phyloP scores from a whole-genome alignment of 2,888 invertebrate species.

The Limenitis camilla region DNA sequence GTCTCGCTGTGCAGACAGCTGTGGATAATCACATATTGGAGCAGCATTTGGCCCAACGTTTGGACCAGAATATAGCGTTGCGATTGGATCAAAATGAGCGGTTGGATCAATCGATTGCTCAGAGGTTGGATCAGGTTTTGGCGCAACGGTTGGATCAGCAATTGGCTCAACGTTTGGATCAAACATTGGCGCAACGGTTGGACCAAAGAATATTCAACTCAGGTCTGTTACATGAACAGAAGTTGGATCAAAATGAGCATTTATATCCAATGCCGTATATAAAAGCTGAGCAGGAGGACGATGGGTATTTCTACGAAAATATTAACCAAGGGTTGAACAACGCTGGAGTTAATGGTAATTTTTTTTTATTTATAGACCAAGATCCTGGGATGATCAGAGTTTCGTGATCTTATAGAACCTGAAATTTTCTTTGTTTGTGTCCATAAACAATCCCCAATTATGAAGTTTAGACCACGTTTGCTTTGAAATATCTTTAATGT shows the following conservation, averaged over 20 bases:
- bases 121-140: constrained; percentile 28
- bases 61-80: constrained; percentile 29
- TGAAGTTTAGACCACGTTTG: too few relatives aligned
- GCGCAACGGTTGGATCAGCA: constrained; percentile 30
- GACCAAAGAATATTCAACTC: constrained; percentile 33
- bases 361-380: background rate
- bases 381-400: too few relatives aligned
- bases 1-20: constrained; percentile 21
- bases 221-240: constrained; percentile 30
- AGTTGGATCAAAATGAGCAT: constrained; percentile 41
- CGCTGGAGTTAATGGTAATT: constrained; percentile 49
- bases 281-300: constrained; percentile 61
- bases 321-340: constrained; percentile 40
- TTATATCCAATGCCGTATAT: constrained; percentile 56
- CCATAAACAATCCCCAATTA: too few relatives aligned
- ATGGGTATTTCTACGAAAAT: constrained; percentile 59
- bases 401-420: too few relatives aligned
- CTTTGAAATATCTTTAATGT: too few relatives aligned
- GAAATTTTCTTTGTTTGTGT: too few relatives aligned
- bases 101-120: constrained; percentile 32
- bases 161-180: constrained; percentile 30
- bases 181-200: constrained; percentile 30
- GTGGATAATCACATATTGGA: constrained; percentile 32
- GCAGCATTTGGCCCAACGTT: constrained; percentile 32
- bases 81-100: constrained; percentile 28